Conservation (phyloP, 2,797 vertebrate genomes). For the Cheirogaleus major region DNA sequence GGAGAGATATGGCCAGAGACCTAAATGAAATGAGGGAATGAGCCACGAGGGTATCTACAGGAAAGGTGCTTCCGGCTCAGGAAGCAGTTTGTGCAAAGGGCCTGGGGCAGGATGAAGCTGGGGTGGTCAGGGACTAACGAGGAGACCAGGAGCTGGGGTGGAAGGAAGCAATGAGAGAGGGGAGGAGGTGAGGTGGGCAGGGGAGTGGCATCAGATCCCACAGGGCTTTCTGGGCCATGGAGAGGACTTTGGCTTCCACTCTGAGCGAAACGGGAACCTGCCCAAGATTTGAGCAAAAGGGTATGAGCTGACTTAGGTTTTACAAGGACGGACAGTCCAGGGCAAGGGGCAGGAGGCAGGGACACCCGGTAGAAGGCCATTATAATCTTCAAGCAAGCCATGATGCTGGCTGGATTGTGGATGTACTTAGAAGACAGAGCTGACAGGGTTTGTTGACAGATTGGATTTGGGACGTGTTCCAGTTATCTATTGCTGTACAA, state of each 20-base stretch:
- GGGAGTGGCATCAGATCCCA: neutral
- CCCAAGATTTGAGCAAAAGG: neutral
- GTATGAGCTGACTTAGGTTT: neutral
- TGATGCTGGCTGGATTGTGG: neutral
- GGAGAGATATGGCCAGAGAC: neutral
- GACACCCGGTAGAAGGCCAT: neutral
- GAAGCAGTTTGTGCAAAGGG: neutral
- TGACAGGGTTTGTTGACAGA: slow-evolving; percentile 25
- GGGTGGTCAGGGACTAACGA: neutral
- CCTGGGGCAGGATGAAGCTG: neutral
- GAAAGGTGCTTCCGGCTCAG: neutral
- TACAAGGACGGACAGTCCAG: neutral
- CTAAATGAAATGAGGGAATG: neutral
- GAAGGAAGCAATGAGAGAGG: neutral
- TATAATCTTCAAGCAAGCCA: neutral
- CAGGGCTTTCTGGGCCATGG: too few species aligned
- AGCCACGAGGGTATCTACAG: neutral
- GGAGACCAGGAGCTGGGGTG: neutral
- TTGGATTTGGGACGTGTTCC: neutral
- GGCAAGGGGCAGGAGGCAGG: neutral
- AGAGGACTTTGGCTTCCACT: neutral
- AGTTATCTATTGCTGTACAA: neutral
- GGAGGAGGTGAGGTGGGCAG: neutral
- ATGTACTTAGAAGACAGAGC: slow-evolving; percentile 10
- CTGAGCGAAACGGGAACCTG: neutral